phyloP scores from a whole-genome alignment of 2,888 invertebrate genomes.

The Creontiades dilutus region DNA sequence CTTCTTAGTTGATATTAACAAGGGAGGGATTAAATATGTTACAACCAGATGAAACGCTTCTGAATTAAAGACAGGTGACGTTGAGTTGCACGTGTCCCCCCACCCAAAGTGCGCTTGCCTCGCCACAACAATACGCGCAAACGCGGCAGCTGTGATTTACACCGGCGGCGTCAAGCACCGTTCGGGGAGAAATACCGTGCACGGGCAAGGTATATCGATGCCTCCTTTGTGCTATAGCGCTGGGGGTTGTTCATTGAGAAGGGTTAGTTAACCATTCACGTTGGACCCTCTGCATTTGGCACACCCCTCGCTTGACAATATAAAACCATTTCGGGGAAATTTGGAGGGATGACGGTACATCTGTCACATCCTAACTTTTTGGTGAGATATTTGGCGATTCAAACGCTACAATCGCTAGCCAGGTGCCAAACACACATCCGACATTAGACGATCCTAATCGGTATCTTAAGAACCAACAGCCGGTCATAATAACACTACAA shows the following conservation, averaged over 20 bases:
- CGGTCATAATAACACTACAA: no score
- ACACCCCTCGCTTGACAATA: conserved; percentile 5
- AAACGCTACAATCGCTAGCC: not conserved
- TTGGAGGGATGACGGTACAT: not conserved
- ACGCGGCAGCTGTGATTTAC: conserved; percentile 23
- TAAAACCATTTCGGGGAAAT: conserved; percentile 11
- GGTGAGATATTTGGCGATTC: not conserved
- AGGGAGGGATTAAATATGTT: conserved; percentile 11
- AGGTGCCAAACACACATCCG: no score
- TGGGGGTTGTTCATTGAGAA: not conserved
- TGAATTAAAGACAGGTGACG: conserved; percentile 16
- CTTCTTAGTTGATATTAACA: not conserved
- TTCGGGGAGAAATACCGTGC: not conserved
- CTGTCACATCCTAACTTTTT: not conserved
- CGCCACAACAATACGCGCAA: not conserved
- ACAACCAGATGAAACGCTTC: not conserved
- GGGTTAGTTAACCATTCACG: conserved; percentile 10
- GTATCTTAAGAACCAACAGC: no score
- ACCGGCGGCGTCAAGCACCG: not conserved
- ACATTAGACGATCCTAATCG: no score
- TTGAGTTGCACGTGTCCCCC: not conserved
- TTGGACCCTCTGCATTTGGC: not conserved
- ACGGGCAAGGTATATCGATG: not conserved
- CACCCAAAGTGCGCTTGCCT: not conserved
- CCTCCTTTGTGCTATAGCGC: not conserved